Conservation (phyloP, 1,140 invertebrate species). For the Leptinotarsa lineolata region DNA sequence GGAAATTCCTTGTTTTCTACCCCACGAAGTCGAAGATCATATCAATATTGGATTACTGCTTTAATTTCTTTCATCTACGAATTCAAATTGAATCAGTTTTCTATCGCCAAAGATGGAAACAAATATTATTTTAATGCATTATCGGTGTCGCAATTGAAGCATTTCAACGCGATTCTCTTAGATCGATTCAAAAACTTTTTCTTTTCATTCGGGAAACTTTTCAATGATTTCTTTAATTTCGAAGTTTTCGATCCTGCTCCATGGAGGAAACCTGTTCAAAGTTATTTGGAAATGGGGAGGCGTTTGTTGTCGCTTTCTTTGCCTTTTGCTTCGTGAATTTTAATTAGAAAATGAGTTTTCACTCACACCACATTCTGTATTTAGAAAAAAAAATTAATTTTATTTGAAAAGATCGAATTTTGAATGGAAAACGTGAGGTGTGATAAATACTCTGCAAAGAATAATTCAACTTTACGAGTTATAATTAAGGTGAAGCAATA, state of each 20-base stretch:
- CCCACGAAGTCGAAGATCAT: not conserved
- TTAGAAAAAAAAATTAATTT: too few relatives aligned
- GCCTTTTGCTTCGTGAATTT: too few relatives aligned
- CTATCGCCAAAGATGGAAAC: not conserved
- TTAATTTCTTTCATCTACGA: not conserved
- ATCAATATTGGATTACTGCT: not conserved
- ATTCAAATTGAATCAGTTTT: conserved; percentile 3
- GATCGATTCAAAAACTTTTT: conserved; percentile 6
- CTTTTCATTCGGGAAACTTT: not conserved
- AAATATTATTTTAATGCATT: conserved; percentile 24
- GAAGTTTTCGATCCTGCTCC: conserved; percentile 10
- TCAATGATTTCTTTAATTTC: conserved; percentile 13
- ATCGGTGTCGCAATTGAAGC: conserved; percentile 10
- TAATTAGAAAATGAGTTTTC: too few relatives aligned
- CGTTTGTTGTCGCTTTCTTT: too few relatives aligned
- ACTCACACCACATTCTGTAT: too few relatives aligned
- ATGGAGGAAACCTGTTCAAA: not conserved
- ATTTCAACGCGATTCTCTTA: not conserved
- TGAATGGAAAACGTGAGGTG: too few relatives aligned
- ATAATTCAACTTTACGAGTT: too few relatives aligned
- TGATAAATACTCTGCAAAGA: too few relatives aligned
- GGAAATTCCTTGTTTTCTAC: too few relatives aligned
- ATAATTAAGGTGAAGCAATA: too few relatives aligned
- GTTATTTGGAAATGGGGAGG: not conserved
- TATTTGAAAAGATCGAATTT: too few relatives aligned